Evolutionary conservation across 2,797 vertebrate species (phyloP).

Genomic region (Poeciliopsis infans): DNA sequence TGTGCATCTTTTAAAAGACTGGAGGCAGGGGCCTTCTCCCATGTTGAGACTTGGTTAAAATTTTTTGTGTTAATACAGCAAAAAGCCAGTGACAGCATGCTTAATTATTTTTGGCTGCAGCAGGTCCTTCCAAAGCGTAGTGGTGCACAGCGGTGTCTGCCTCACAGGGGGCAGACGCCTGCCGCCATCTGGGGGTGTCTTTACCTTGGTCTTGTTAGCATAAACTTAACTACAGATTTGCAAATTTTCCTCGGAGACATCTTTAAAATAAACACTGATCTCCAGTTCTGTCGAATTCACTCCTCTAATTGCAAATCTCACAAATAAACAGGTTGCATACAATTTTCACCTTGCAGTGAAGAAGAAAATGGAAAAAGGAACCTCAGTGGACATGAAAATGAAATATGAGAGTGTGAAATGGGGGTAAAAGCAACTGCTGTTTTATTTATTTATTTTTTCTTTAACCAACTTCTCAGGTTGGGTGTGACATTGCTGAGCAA

Average conservation of each 20-base stretch:
- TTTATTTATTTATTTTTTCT: constrained; percentile 69
- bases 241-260: constrained; percentile 69
- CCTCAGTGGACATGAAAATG: constrained; percentile 71
- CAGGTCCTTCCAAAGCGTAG: constrained; percentile 70
- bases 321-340: constrained; percentile 73
- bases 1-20: constrained; percentile 46
- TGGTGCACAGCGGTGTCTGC: constrained; percentile 68
- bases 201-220: constrained; percentile 72
- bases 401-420: constrained; percentile 79
- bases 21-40: constrained; percentile 79
- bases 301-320: constrained; percentile 54
- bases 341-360: constrained; percentile 67
- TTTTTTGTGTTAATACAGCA: constrained; percentile 82
- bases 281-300: constrained; percentile 58
- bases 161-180: constrained; percentile 70
- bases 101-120: constrained; percentile 83
- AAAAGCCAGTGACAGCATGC: constrained; percentile 79
- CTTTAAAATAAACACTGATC: constrained; percentile 64
- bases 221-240: constrained; percentile 68
- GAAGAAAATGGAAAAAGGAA: constrained; percentile 67
- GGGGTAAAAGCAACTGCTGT: constrained; percentile 75
- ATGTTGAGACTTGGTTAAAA: constrained; percentile 80
- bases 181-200: constrained; percentile 70
- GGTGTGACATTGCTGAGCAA: constrained; percentile 78
- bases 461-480: constrained; percentile 77